Evolutionary conservation across 1,140 invertebrate genomes (phyloP), one percentile per base, ranked within the genome.

Genomic region (Papilio aristodemus): DNA sequence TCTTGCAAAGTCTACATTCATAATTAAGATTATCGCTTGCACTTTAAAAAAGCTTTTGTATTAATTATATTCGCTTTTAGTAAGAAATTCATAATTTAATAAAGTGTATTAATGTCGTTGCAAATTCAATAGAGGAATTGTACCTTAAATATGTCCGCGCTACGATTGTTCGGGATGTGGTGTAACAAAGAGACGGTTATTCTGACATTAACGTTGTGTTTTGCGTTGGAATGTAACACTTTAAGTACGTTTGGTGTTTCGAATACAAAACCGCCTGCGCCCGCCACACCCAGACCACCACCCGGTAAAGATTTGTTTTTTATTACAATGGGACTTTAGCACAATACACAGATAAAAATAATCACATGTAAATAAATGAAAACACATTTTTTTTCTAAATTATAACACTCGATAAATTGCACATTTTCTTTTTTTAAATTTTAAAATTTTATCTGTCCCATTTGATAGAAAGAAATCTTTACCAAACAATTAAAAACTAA

Each of bases 191-290:
- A 58, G 54, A 63, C 32, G 19, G 37, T 43, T 27, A 60, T 67
- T 70, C 67, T 72, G 70, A 72, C 67, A 69, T 13, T 75, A 38
- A 32, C n/a, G n/a, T n/a, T 57, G 59, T 87, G 91, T 69, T 75
- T 89, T n/a, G 74, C 79, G 22, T 76, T 79, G 25, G 78, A 86
- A 58, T 81, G 91, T 5, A 92, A 93, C 69, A 94, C 94, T n/a
- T 88, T 95, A 17, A 94, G 94, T 36, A 94, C 94, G 64, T 95
- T 95, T 77, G 94, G 94, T 17, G 94, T 95, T 78, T 93, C 93
- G 14, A 94, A 93, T 70, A 83, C 87, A 4, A 85, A 84, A 54
- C 92, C 93, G 14, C 81, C 89, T n/a, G 59, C 46, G 64, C 62
- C 77, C 0, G 67, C 78, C 0, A 74, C 90, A 57, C 90, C 92